Conservation (phyloP, 2,113 vertebrate species). For the Perccottus glenii region DNA sequence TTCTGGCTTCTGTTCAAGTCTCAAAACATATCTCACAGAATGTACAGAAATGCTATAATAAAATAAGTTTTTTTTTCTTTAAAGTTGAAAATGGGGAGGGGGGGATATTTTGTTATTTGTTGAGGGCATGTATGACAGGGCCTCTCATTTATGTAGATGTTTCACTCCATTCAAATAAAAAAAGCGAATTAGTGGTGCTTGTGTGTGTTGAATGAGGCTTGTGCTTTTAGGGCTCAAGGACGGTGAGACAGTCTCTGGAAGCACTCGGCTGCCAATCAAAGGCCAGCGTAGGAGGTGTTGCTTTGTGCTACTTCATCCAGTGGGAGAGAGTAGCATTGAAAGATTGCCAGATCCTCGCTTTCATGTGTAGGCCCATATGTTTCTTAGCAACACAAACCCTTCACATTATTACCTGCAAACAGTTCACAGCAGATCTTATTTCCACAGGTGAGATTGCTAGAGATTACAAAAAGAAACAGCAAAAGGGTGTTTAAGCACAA, state of each 20-base stretch:
- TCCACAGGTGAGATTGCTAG: not conserved
- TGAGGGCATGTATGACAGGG: constrained; percentile 72
- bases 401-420: constrained; percentile 25
- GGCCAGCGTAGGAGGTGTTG: constrained; percentile 39
- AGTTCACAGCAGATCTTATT: not conserved
- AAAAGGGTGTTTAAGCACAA: not conserved
- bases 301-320: constrained; percentile 23
- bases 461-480: not conserved
- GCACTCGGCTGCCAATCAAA: constrained; percentile 33
- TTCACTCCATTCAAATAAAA: constrained; percentile 80
- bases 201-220: constrained; percentile 23
- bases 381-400: constrained; percentile 54
- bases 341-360: constrained; percentile 12
- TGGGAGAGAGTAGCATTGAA: constrained; percentile 23
- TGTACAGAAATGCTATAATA: constrained; percentile 74
- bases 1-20: constrained; percentile 68
- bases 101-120: constrained; percentile 43
- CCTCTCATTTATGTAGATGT: constrained; percentile 78
- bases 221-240: constrained; percentile 81
- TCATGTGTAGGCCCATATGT: constrained; percentile 32
- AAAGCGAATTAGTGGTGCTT: constrained; percentile 26
- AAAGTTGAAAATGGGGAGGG: constrained; percentile 51
- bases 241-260: constrained; percentile 27
- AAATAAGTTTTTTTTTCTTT: constrained; percentile 56
- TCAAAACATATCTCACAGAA: constrained; percentile 80